phyloP scores from a whole-genome alignment of 2,888 invertebrate species.

The Stomorhina lunata region DNA sequence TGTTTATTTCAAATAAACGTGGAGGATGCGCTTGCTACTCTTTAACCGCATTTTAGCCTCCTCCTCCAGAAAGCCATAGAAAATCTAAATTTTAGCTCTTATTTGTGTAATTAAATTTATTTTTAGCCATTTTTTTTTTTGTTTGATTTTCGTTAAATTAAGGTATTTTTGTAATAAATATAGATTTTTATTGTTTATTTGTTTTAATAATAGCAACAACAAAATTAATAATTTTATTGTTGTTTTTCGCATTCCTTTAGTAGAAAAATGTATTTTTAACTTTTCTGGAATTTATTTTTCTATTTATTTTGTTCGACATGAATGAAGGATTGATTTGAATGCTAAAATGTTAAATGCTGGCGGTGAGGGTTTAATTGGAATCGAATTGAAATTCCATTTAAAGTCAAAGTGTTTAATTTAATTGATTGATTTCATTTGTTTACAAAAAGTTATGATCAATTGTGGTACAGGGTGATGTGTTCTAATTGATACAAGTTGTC shows the following conservation, averaged over 20 bases:
- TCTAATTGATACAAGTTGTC: too few species aligned
- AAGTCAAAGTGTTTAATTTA: conserved; percentile 19
- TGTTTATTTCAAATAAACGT: conserved; percentile 4
- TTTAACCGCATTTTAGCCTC: conserved; percentile 23
- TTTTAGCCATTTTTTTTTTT: conserved; percentile 25
- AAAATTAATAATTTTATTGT: too few species aligned
- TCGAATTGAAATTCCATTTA: conserved; percentile 41
- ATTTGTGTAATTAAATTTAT: background rate
- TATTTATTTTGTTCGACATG: background rate
- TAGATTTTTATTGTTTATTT: conserved; percentile 31
- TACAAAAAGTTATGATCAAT: background rate
- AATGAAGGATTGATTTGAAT: background rate
- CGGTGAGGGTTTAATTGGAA: conserved; percentile 23
- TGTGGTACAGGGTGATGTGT: background rate
- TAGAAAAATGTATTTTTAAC: background rate
- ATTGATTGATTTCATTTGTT: conserved; percentile 24
- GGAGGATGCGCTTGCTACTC: conserved; percentile 36
- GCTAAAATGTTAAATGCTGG: too few species aligned
- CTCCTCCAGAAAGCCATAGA: too few species aligned
- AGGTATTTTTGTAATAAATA: background rate
- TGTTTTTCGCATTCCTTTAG: background rate
- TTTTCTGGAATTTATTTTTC: background rate
- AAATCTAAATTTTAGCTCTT: too few species aligned
- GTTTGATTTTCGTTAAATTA: background rate
- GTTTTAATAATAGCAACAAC: conserved; percentile 17